Percentiles rank a stretch among this genome's conserved stretches.
Evolutionary conservation across 2,797 vertebrate genomes (phyloP).

Genomic region (Australoheros facetus): DNA sequence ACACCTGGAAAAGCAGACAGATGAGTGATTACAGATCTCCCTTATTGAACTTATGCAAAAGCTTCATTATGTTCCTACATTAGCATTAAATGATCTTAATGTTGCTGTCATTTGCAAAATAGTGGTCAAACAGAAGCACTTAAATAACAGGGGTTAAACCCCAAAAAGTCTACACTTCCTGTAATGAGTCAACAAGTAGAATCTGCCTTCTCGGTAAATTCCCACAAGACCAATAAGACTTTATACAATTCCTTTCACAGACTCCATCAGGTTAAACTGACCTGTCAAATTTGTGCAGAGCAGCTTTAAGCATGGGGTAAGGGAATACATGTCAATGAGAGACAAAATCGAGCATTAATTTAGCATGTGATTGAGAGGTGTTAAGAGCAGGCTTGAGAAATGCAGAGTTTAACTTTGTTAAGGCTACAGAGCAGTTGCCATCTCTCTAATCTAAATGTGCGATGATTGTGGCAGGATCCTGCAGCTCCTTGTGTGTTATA

Average conservation of each 20-base stretch:
- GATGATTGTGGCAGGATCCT: neutral
- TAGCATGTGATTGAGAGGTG: neutral
- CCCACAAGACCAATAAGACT: neutral
- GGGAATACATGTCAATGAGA: neutral
- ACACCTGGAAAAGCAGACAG: too few species aligned
- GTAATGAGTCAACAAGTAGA: neutral
- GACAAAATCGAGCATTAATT: neutral
- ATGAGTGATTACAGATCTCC: too few species aligned
- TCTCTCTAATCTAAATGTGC: neutral
- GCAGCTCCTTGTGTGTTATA: neutral
- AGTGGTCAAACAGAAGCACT: neutral
- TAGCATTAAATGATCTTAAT: neutral
- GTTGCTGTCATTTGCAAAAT: neutral
- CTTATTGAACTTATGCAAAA: too few species aligned
- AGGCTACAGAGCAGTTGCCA: neutral
- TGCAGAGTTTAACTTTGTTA: neutral
- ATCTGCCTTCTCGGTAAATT: neutral
- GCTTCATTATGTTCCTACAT: neutral
- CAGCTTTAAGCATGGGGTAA: neutral
- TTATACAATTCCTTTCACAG: neutral
- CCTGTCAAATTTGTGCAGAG: neutral
- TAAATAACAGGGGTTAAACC: too few species aligned
- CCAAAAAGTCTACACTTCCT: neutral
- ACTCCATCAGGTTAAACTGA: neutral
- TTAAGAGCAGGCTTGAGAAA: constrained; percentile 5